Percentiles rank a stretch among this genome's conserved stretches.
These are phyloP conservation scores for Macquaria ambigua DNA, from an alignment of 2,113 vertebrate species.

Conservation along the genomic window DNA sequence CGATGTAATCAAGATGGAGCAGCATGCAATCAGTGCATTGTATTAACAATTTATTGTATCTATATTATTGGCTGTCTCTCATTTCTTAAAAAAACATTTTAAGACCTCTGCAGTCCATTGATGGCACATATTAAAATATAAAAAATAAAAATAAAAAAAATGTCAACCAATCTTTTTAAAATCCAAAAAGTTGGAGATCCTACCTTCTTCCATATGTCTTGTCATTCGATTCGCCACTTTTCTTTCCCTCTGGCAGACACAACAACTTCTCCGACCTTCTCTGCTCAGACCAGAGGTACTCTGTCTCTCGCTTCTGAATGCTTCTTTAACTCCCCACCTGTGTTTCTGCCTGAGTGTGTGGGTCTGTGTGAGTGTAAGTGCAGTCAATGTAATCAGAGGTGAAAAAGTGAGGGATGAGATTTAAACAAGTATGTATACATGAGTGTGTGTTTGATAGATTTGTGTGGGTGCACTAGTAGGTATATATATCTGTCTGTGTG, in stretches of 20 bases:
- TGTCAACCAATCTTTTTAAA: background rate
- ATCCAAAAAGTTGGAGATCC: background rate
- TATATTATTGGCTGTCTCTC: background rate
- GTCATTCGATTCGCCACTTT: slow-evolving; percentile 35
- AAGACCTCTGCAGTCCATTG: background rate
- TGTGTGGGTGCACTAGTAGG: background rate
- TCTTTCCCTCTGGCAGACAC: slow-evolving; percentile 86
- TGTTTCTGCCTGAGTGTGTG: slow-evolving; percentile 23
- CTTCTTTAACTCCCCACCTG: background rate
- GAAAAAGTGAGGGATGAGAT: background rate
- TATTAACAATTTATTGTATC: slow-evolving; percentile 1
- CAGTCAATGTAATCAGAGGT: background rate
- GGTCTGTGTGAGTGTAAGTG: background rate
- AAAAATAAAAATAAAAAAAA: background rate
- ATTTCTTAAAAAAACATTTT: background rate
- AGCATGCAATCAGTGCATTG: background rate
- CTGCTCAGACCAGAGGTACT: slow-evolving; percentile 96
- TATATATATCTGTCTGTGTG: background rate
- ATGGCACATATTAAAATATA: background rate
- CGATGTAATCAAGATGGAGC: background rate
- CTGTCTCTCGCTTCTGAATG: slow-evolving; percentile 38
- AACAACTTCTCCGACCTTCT: slow-evolving; percentile 95
- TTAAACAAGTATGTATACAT: background rate
- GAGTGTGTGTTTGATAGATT: background rate
- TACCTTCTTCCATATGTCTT: slow-evolving; percentile 39